phyloP scores from a whole-genome alignment of 2,113 vertebrate species.

The Bostrychus sinensis region DNA sequence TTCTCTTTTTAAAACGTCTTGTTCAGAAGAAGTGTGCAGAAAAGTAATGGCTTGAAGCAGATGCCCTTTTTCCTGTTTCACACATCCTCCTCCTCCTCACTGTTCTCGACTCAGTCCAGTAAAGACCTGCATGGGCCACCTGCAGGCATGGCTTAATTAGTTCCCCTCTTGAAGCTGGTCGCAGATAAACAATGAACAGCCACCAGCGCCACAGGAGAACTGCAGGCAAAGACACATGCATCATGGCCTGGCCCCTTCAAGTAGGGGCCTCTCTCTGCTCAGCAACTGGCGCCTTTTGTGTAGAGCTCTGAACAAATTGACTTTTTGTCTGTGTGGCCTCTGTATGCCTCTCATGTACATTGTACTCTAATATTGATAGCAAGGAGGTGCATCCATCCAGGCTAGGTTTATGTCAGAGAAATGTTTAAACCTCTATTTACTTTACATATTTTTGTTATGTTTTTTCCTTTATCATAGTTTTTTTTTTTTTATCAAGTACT shows the following conservation, averaged over 20 bases:
- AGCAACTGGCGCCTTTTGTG: slow-evolving; percentile 64
- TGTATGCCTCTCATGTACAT: slow-evolving; percentile 48
- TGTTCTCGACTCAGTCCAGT: slow-evolving; percentile 43
- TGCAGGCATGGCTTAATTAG: slow-evolving; percentile 72
- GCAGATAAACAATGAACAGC: slow-evolving; percentile 63
- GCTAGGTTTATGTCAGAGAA: slow-evolving; percentile 2
- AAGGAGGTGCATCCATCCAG: slow-evolving; percentile 16
- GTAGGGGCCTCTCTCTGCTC: slow-evolving; percentile 53
- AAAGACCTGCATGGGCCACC: slow-evolving; percentile 68
- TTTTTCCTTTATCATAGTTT: no score
- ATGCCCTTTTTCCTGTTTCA: slow-evolving; percentile 17
- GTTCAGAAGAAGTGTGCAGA: no score
- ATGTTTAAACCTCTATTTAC: slow-evolving; percentile 23
- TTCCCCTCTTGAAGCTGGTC: slow-evolving; percentile 62
- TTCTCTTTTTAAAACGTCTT: not conserved
- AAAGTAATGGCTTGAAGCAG: slow-evolving; percentile 33
- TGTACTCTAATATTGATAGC: slow-evolving; percentile 53
- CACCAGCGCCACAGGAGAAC: slow-evolving; percentile 56
- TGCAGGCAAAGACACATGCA: slow-evolving; percentile 63
- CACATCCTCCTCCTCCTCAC: slow-evolving; percentile 13
- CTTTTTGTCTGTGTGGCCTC: slow-evolving; percentile 66
- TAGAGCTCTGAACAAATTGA: slow-evolving; percentile 67
- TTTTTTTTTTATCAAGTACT: not conserved
- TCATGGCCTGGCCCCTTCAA: slow-evolving; percentile 55
- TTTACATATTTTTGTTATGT: slow-evolving; percentile 15